These are phyloP conservation scores for Thunnus maccoyii DNA, from an alignment of 2,113 vertebrate genomes.

Conservation along the genomic window DNA sequence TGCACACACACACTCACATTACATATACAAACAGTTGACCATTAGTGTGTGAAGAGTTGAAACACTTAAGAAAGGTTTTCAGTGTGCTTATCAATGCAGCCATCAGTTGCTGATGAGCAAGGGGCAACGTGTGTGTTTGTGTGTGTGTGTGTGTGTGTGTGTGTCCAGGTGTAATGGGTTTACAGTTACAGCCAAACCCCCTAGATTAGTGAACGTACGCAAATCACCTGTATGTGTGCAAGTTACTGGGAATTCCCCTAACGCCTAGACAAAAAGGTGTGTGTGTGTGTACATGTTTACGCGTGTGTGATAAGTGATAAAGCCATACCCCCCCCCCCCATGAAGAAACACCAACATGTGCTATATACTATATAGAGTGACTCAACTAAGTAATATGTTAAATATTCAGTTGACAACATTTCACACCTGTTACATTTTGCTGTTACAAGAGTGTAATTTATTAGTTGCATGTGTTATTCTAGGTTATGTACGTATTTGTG, in stretches of 20 bases:
- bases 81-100: conserved; percentile 23
- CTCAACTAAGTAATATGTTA: neutral
- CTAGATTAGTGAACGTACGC: conserved; percentile 76
- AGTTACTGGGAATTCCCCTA: conserved; percentile 75
- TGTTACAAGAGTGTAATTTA: too few species aligned
- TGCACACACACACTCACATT: neutral
- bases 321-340: neutral
- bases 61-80: conserved; percentile 3
- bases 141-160: conserved; percentile 15
- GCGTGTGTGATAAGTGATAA: conserved; percentile 39
- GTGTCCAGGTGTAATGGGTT: conserved; percentile 77
- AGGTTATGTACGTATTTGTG: neutral
- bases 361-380: neutral
- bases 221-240: conserved; percentile 77
- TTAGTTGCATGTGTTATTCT: neutral
- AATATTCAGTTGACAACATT: neutral
- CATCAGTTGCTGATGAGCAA: conserved; percentile 55
- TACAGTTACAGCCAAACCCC: conserved; percentile 78
- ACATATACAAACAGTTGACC: conserved; percentile 39
- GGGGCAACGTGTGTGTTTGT: neutral
- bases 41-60: conserved; percentile 19
- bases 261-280: conserved; percentile 36
- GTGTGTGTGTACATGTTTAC: conserved; percentile 24
- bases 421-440: neutral
- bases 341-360: neutral